Conservation (phyloP, 1,140 invertebrate genomes). For the Metopolophium dirhodum region DNA sequence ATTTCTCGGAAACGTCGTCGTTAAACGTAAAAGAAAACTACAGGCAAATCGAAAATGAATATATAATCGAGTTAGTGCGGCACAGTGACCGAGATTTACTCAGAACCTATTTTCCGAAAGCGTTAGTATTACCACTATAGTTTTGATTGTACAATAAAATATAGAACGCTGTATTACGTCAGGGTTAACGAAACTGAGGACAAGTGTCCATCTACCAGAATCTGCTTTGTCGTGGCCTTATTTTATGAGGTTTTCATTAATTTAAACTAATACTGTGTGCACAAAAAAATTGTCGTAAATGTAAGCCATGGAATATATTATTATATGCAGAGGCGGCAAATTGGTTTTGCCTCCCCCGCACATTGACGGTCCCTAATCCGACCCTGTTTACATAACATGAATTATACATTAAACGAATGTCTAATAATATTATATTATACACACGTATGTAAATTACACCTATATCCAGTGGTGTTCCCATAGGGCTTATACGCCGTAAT, state of each 20-base stretch:
- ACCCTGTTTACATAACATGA: constrained; percentile 18
- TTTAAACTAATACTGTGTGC: background rate
- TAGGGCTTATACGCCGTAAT: background rate
- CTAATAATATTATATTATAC: constrained; percentile 9
- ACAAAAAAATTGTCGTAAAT: background rate
- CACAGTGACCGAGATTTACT: background rate
- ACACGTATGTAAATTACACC: constrained; percentile 10
- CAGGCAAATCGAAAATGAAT: background rate
- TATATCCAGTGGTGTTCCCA: background rate
- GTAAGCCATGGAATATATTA: background rate
- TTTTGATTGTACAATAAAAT: background rate
- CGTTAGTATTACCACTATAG: background rate
- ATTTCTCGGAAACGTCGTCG: background rate
- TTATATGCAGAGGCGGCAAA: background rate
- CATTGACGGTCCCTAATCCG: background rate
- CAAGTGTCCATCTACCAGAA: background rate
- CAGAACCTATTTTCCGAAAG: background rate
- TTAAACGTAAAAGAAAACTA: background rate
- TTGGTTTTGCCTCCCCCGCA: background rate
- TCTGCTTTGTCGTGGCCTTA: background rate
- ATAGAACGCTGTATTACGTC: background rate
- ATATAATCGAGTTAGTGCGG: background rate
- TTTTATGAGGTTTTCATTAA: background rate
- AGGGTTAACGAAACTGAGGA: background rate
- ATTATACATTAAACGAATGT: constrained; percentile 13